A percentile compares a stretch with the other conserved stretches of the same genome.
Evolutionary conservation across 2,797 vertebrate genomes (phyloP).

Genomic region (Oreochromis grahami): DNA sequence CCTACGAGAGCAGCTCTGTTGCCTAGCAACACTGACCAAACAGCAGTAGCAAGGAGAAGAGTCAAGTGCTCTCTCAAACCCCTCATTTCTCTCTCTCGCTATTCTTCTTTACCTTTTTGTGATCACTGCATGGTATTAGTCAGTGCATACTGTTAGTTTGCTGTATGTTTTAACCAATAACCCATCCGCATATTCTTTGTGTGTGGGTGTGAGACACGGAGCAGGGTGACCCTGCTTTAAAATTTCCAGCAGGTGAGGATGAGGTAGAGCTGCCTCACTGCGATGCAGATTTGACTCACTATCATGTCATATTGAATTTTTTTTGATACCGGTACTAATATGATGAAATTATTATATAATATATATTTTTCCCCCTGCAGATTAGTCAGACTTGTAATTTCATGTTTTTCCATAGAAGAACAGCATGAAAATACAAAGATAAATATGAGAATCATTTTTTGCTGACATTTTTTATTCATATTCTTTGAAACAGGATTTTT

Average conservation of each 20-base stretch:
- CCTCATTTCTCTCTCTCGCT: conserved; percentile 41
- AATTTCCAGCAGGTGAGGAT: conserved; percentile 8
- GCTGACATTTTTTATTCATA: background rate
- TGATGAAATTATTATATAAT: background rate
- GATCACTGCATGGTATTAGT: conserved; percentile 46
- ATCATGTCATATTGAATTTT: background rate
- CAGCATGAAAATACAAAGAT: background rate
- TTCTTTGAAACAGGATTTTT: background rate
- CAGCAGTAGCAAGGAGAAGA: conserved; percentile 73
- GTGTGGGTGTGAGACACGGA: conserved; percentile 16
- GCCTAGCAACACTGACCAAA: conserved; percentile 80
- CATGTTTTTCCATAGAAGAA: background rate
- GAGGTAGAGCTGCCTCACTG: background rate
- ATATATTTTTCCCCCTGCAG: background rate
- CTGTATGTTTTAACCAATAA: conserved; percentile 25
- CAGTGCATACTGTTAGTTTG: conserved; percentile 5
- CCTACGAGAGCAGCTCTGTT: conserved; percentile 76
- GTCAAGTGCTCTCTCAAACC: conserved; percentile 75
- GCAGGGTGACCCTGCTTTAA: conserved; percentile 26
- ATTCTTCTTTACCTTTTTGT: conserved; percentile 42
- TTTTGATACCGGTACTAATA: background rate
- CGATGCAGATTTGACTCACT: background rate
- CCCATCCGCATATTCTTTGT: background rate
- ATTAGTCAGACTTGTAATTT: background rate
- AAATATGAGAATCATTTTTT: background rate